These are phyloP conservation scores for Lophochroa leadbeateri DNA, from an alignment of 2,113 vertebrate genomes.

Conservation along the genomic window DNA sequence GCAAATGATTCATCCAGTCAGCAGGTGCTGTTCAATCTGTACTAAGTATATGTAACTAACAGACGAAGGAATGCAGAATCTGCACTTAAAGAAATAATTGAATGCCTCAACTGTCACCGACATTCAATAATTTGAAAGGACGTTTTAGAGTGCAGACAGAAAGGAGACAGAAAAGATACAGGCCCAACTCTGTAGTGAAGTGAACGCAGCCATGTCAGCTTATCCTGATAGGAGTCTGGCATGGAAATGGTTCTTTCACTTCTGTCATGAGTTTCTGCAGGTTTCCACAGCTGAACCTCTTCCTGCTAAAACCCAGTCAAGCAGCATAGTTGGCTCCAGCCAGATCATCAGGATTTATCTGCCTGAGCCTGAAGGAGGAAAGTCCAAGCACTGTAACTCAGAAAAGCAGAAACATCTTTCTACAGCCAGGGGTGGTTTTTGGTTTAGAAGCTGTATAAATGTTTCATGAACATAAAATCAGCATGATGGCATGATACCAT, in stretches of 20 bases:
- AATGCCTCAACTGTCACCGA: neutral
- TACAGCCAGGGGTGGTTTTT: neutral
- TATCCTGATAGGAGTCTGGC: neutral
- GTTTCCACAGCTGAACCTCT: neutral
- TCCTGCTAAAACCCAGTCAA: neutral
- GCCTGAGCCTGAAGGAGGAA: neutral
- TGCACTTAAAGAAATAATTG: constrained; percentile 1
- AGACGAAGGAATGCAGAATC: constrained; percentile 2
- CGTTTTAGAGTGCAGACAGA: neutral
- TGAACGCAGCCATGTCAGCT: accelerated
- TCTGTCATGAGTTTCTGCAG: neutral
- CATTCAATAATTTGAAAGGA: neutral
- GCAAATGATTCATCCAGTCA: constrained; percentile 36
- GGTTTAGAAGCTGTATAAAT: neutral
- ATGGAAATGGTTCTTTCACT: neutral
- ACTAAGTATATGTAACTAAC: neutral
- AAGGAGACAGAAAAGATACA: neutral
- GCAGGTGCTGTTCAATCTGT: constrained; percentile 33
- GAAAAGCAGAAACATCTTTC: neutral
- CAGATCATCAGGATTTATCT: neutral
- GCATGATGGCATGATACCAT: neutral
- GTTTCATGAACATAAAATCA: neutral
- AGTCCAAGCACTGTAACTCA: neutral
- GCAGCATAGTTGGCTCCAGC: neutral
- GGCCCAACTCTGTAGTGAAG: neutral